Evolutionary conservation across 2,797 vertebrate genomes (phyloP).

Genomic region (Momotus momota): DNA sequence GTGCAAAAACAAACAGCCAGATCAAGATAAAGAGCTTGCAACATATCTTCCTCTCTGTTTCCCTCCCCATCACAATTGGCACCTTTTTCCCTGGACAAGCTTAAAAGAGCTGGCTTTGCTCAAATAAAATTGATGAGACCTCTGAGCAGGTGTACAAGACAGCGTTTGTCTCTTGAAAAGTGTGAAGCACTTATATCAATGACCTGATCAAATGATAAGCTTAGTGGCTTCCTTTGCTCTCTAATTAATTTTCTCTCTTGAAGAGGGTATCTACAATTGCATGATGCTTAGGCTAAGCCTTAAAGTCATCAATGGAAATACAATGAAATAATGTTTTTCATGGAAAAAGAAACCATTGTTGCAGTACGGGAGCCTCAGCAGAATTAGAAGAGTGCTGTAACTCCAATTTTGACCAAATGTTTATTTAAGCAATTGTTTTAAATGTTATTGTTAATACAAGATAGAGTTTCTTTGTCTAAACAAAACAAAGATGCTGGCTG

Average conservation of each 20-base stretch:
- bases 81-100: constrained; percentile 70
- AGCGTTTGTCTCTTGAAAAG: constrained; percentile 73
- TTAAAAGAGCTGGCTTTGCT: constrained; percentile 74
- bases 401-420: constrained; percentile 20
- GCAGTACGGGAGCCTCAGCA: neutral
- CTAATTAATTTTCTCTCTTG: constrained; percentile 77
- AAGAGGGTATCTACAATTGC: constrained; percentile 63
- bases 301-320: neutral
- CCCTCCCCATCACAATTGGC: constrained; percentile 58
- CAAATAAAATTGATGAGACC: constrained; percentile 80
- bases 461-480: constrained; percentile 68
- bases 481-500: constrained; percentile 55
- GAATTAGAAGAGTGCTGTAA: neutral
- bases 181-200: constrained; percentile 80
- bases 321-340: neutral
- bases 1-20: constrained; percentile 83
- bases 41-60: constrained; percentile 68
- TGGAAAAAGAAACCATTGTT: neutral
- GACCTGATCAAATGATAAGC: constrained; percentile 81
- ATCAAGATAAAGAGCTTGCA: constrained; percentile 79
- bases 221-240: constrained; percentile 68
- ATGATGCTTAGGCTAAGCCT: neutral
- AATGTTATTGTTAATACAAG: constrained; percentile 61
- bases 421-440: constrained; percentile 35
- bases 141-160: constrained; percentile 80